A percentile compares a stretch with the other conserved stretches of the same genome.
Conservation (phyloP, 2,797 vertebrate species). For the Melanotaenia trifasciata region DNA sequence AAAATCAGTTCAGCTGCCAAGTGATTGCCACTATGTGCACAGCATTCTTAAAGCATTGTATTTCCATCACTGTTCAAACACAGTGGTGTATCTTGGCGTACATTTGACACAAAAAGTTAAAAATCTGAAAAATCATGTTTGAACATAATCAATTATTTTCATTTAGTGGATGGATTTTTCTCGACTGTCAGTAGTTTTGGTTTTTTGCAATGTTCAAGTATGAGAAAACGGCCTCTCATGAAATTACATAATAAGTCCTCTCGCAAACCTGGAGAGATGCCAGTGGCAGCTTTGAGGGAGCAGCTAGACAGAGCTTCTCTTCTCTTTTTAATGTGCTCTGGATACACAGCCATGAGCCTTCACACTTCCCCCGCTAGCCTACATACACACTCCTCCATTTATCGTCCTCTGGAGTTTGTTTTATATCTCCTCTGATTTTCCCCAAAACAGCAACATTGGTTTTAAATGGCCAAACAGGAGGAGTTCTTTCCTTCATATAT, state of each 20-base stretch:
- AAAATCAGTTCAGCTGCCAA: conserved; percentile 24
- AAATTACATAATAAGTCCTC: conserved; percentile 74
- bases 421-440: conserved; percentile 27
- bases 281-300: conserved; percentile 70
- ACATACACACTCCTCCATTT: conserved; percentile 35
- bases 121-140: conserved; percentile 12
- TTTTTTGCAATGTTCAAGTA: conserved; percentile 37
- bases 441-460: conserved; percentile 38
- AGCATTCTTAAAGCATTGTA: conserved; percentile 11
- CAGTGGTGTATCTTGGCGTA: conserved; percentile 6
- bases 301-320: conserved; percentile 58
- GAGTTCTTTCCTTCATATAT: conserved; percentile 36
- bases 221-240: conserved; percentile 53
- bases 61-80: conserved; percentile 11
- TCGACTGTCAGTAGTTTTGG: conserved; percentile 28
- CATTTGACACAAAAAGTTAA: conserved; percentile 26
- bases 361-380: conserved; percentile 52
- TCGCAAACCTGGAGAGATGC: conserved; percentile 68
- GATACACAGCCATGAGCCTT: conserved; percentile 64
- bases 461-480: conserved; percentile 48
- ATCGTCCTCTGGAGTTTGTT: conserved; percentile 34
- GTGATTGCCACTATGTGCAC: conserved; percentile 16
- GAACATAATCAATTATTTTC: background rate
- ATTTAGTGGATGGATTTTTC: conserved; percentile 31
- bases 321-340: conserved; percentile 75